These are phyloP conservation scores for Caenorhabditis zanzibari DNA, from an alignment of 2,888 invertebrate genomes.

Conservation along the genomic window DNA sequence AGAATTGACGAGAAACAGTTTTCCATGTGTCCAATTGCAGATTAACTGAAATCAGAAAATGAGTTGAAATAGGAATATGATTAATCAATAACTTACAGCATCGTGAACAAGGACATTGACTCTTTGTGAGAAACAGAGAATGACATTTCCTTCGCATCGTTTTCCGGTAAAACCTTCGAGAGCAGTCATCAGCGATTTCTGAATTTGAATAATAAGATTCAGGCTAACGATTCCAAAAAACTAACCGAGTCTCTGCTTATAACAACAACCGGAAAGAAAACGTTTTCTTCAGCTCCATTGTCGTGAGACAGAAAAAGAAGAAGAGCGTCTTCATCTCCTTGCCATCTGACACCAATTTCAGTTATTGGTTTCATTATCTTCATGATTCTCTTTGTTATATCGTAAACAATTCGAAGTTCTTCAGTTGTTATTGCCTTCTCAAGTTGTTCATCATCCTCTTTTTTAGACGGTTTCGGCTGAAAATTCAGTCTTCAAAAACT, in stretches of 20 bases:
- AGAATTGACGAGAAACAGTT: conserved; percentile 43
- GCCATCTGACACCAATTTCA: conserved; percentile 36
- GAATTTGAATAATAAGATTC: conserved; percentile 1
- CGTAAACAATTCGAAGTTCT: conserved; percentile 21
- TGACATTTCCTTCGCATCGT: conserved; percentile 39
- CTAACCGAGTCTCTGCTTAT: conserved; percentile 37
- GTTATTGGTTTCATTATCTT: conserved; percentile 34
- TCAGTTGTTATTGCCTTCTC: conserved; percentile 5
- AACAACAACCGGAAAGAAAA: conserved; percentile 46
- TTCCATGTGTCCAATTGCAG: conserved; percentile 50
- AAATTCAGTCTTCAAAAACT: not conserved
- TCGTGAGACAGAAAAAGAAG: conserved; percentile 40
- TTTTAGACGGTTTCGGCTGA: conserved; percentile 10
- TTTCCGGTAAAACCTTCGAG: conserved; percentile 47
- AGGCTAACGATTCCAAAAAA: not conserved
- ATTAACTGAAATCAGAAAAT: conserved; percentile 34
- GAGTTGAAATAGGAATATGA: too few relatives aligned
- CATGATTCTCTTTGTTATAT: conserved; percentile 36
- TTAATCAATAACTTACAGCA: conserved; percentile 45
- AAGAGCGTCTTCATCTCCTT: conserved; percentile 25
- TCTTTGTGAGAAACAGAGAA: conserved; percentile 27
- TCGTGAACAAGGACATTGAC: conserved; percentile 58
- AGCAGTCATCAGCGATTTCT: conserved; percentile 33
- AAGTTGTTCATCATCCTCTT: conserved; percentile 12
- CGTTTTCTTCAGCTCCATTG: conserved; percentile 37